Evolutionary conservation across 2,113 vertebrate species (phyloP), one percentile per base, ranked within the genome.

Genomic region (Bothrops jararaca): DNA sequence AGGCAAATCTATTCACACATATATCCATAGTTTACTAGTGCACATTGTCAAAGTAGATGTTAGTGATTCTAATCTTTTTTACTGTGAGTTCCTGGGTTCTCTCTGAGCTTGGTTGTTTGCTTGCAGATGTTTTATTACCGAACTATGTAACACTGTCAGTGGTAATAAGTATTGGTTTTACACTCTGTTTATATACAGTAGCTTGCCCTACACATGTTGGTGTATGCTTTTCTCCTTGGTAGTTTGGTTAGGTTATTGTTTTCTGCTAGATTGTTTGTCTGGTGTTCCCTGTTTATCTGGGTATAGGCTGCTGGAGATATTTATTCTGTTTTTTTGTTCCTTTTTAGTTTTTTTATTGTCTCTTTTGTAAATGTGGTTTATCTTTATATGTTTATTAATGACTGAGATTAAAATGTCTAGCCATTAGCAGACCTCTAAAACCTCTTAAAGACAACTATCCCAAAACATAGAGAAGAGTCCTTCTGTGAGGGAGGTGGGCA

Each of bases 331-430:
- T 69, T 69, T 69, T 69, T 15, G 29, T 69, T 69, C 64, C 29
- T 13, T n/a, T 29, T 69, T 69, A 15, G 12, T 2, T 69, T 69
- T 69, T 69, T 69, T n/a, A 69, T 69, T 69, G 26, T 69, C 60
- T 69, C 29, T 69, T 69, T 69, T 69, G 12, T n/a, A 69, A 69
- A 69, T n/a, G 29, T 69, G 29, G 1, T 69, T n/a, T 69, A 69
- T n/a, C 29, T 69, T n/a, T 69, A n/a, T 69, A n/a, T 64, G 29
- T 69, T 69, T 69, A 69, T 69, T 69, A 29, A n/a, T 69, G 64
- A 13, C 12, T 39, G 69, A 80, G 5, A 39, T 45, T 89, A 50
- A 93, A 93, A 74, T 95, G 95, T 64, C 58, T 86, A 90, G 93
- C 92, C 93, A 85, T 39, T 91, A 60, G 60, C 23, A 24, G 26